Evolutionary conservation across 1,140 invertebrate genomes (phyloP).

Genomic region (Monochamus saltuarius): DNA sequence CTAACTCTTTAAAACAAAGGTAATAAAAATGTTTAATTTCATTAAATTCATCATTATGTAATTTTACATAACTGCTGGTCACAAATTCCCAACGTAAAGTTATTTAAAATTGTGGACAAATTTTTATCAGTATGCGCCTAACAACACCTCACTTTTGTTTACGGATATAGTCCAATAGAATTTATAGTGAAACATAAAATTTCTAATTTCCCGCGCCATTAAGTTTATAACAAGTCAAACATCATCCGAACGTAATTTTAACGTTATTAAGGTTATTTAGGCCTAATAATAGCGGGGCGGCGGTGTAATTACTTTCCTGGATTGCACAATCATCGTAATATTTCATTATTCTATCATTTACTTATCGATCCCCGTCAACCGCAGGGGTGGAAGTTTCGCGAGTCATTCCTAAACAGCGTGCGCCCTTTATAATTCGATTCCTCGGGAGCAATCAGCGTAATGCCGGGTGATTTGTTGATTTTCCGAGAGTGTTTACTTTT

Average conservation of each 20-base stretch:
- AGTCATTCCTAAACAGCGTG: conserved; percentile 15
- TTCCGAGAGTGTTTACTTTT: background rate
- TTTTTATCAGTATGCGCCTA: too few relatives aligned
- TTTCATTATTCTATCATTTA: conserved; percentile 29
- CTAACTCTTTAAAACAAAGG: too few relatives aligned
- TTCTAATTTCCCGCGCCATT: conserved; percentile 44
- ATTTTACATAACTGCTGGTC: too few relatives aligned
- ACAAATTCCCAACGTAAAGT: too few relatives aligned
- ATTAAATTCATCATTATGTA: too few relatives aligned
- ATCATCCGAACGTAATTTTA: conserved; percentile 40
- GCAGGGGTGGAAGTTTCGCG: too few relatives aligned
- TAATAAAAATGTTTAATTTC: too few relatives aligned
- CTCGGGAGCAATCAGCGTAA: conserved; percentile 15
- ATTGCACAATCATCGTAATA: conserved; percentile 39
- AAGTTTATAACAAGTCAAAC: conserved; percentile 42
- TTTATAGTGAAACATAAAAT: conserved; percentile 37
- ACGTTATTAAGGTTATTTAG: conserved; percentile 40
- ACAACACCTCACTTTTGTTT: too few relatives aligned
- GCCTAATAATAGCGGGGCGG: conserved; percentile 31
- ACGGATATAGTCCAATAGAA: background rate
- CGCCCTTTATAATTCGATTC: conserved; percentile 9
- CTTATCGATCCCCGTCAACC: conserved; percentile 10
- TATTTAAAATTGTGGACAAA: too few relatives aligned
- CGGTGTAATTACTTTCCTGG: conserved; percentile 35
- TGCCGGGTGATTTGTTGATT: conserved; percentile 14